Evolutionary conservation across 2,888 invertebrate genomes (phyloP), one percentile per base, ranked within the genome.

Genomic region (Unio delphinus): DNA sequence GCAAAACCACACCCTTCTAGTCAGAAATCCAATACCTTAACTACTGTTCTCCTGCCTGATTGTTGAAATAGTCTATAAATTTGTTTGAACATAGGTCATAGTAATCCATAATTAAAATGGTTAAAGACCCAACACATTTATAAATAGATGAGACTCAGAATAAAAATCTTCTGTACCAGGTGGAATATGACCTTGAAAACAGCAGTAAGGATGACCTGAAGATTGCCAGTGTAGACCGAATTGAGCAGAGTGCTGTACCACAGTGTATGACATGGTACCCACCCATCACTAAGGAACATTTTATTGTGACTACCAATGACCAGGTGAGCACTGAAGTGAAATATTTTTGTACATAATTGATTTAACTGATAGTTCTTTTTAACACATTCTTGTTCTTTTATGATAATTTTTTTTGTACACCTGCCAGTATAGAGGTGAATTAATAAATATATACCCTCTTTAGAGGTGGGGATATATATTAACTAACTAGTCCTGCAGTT

Each of bases 221-320:
- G 11, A 83, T 90, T 34, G 73, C 86, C 28, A 91, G 92, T 60
- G 85, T 92, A 69, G 92, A 93, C 72, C 89, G 93, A 65, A 91
- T 94, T 59, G 94, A 94, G 71, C 93, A 93, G 87, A 90, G 91
- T 30, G 93, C 93, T 0, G 82, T 92, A 6, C 94, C 94, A 0
- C 86, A 92, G 30, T 89, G 91, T 59, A 92, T 92, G 85, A 80
- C 90, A 1, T 91, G 90, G 89, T 92, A 92, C 79, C 91, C 92
- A 62, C 83, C 89, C 55, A 85, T 89, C 56, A 88, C 86, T 18
- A 84, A 88, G 65, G 91, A 91, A 75, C 86, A 88, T 69, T 91
- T 91, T 80, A 90, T 94, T 67, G 88, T 94, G 3, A 87, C 93
- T 18, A 92, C 93, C 20, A 94, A 93, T 87, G 92, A 93, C 83